Base-by-base conservation (phyloP, 2,888 invertebrate genomes). In the Gastracanthus pulcherrimus region DNA sequence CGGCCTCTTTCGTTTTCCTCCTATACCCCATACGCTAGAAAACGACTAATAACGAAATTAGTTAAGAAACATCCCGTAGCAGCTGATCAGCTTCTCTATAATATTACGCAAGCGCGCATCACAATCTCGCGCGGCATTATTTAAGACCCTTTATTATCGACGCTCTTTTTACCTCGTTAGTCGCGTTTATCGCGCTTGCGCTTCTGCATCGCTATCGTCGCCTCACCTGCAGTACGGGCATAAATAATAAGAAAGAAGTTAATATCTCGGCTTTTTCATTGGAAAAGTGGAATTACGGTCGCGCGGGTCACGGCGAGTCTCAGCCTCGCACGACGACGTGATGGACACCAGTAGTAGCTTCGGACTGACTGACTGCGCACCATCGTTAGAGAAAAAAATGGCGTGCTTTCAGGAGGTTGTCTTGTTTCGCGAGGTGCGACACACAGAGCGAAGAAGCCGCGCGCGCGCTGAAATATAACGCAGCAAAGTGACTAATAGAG, bases 111-210 rank as follows among this genome's bases (percentile, higher is more conserved):
- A 80, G n/a, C 26, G 11, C 48, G 26, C 48, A 31, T 26, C 41
- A 31, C 64, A 23, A 13, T 31, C 36, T 7, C 26, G 13, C n/a
- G 36, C 4, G 7, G 48, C 16, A 29, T 72, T 72, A 80, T 75
- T 80, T 69, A 80, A 80, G 69, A 80, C 62, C 62, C 75, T 75
- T 81, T 70, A 76, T 76, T 81, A 81, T 81, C 76, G 71, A 36
- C 31, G 48, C 70, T 58, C 69, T 55, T 55, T 38, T 23, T 75
- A 34, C 38, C 69, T 76, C 51, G 55, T 71, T 76, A 70, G 64
- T 55, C 41, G 60, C 31, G 60, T 38, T 69, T 62, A 62, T 67
- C 26, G 11, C 66, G 29, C 36, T n/a, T n/a, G 3, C n/a, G n/a
- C 19, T 13, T 0, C 13, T 38, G 13, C 13, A 16, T 11, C 4